Base-by-base conservation (phyloP, 2,113 vertebrate species). In the Phyllopteryx taeniolatus region DNA sequence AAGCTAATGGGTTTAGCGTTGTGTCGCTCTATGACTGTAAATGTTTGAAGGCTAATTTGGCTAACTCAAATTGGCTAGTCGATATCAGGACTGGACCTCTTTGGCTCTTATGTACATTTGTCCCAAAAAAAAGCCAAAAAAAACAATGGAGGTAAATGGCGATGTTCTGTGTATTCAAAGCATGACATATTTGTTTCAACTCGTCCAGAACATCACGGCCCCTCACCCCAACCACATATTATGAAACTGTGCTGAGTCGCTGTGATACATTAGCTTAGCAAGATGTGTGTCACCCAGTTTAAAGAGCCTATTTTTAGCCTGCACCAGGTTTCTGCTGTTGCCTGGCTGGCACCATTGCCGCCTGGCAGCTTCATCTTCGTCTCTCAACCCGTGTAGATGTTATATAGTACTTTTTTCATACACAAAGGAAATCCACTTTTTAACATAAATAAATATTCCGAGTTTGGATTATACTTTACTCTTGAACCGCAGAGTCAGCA, bases 271-370 rank as follows among this genome's bases (percentile, higher is more conserved):
- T 85, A 84, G 86, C 81, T 72, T 76, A 81, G 82, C 81, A 22
- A 79, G 80, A 85, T 90, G 83, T 87, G 76, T 88, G 87, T 91
- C 88, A 90, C 87, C 89, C 81, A 87, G 83, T 86, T 86, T 81
- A 70, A 47, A 68, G 49, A 69, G 57, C 67, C 89, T 94, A 93
- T 93, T 91, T 91, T 88, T 94, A 93, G 86, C 85, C 47, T 4
- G 81, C 15, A 53, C 27, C 67, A 68, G 47, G 65, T 81, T 70
- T 75, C 71, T 27, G 77, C 69, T 78, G 80, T 69, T 60, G 69
- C 72, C 22, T 61, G 76, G 68, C 72, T 76, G 80, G 70, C 79
- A 76, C 70, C 71, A 68, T 74, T 62, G 49, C 49, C 31, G 66
- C 42, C 68, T 72, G 75, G 68, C 79, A 60, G 66, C 64, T 39